Base-by-base conservation (phyloP, 2,888 invertebrate genomes). In the Idaea straminata region DNA sequence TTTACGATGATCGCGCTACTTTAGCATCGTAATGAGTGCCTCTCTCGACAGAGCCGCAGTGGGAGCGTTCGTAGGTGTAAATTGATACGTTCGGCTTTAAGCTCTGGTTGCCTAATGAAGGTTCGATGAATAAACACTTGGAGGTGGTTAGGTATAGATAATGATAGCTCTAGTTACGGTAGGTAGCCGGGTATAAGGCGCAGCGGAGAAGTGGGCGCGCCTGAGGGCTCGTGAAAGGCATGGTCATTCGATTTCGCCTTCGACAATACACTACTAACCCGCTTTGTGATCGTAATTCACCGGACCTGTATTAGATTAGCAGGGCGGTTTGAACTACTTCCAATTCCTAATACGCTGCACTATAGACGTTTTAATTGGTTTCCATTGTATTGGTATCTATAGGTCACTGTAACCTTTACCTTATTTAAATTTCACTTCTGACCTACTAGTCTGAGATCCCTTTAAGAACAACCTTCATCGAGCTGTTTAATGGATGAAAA, bases 211-310 rank as follows among this genome's bases (percentile, higher is more conserved):
- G 79, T 80, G 78, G 86, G 85, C 80, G 84, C 81, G 84, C 74
- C 74, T 72, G 69, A 70, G 82, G 79, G 81, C 74, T 82, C 77
- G 90, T 85, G 88, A 89, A 90, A 89, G 89, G 89, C 83, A 80
- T 80, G 84, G 85, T 84, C 84, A 81, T 80, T 81, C 80, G 85
- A 87, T 86, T 82, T 84, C 79, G 84, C 84, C 84, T 84, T 85
- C 83, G 85, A 88, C 88, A 89, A 83, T 80, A 77, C 75, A 78
- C 79, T 75, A 76, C 77, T 77, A 76, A 76, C 72, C 70, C 78
- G 81, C 83, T 82, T 83, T 80, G 84, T 82, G 75, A 73, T 79
- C 77, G 47, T 78, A 79, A 76, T 47, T 47, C 79, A 77, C 78
- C 74, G 78, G 80, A 83, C 81, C 76, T 77, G 77, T 77, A 80